A percentile compares a stretch with the other conserved stretches of the same genome.
These are phyloP conservation scores for Corythoichthys haematopterus DNA, from an alignment of 2,113 vertebrate species.

Conservation along the genomic window DNA sequence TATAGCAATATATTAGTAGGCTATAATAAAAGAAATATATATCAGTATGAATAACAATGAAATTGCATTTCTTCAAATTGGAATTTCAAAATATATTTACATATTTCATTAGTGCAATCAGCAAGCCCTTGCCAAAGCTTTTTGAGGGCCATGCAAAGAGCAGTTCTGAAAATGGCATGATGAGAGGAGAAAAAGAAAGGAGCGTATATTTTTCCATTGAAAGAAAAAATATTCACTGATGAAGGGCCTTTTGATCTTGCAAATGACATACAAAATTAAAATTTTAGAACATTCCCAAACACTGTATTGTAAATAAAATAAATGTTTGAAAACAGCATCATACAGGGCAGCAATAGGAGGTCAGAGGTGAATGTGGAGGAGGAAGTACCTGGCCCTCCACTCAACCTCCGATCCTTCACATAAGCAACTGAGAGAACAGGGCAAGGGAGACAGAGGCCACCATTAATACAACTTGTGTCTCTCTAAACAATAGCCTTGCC, in stretches of 20 bases:
- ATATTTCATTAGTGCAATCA: constrained; percentile 2
- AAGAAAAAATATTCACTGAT: constrained; percentile 56
- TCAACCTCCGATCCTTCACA: constrained; percentile 99
- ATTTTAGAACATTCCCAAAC: constrained; percentile 33
- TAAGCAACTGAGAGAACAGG: constrained; percentile 86
- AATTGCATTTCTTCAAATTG: not conserved
- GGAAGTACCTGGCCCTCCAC: constrained; percentile 93
- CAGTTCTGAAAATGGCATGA: constrained; percentile 52
- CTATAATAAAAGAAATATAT: not conserved
- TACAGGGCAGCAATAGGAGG: constrained; percentile 53
- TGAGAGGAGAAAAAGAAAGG: constrained; percentile 20
- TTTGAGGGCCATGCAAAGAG: constrained; percentile 61
- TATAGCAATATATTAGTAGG: not conserved
- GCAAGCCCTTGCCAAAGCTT: constrained; percentile 30
- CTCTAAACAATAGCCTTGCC: constrained; percentile 17
- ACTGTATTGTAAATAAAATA: constrained; percentile 34
- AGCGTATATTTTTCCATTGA: constrained; percentile 55
- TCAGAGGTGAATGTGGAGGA: constrained; percentile 69
- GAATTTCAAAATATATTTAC: not conserved
- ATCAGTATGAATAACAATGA: not conserved
- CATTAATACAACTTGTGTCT: constrained; percentile 59
- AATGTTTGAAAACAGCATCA: constrained; percentile 35
- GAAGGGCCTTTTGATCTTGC: not conserved
- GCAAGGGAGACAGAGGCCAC: constrained; percentile 65
- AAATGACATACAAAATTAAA: constrained; percentile 34